Base-by-base conservation (phyloP, 2,113 vertebrate genomes). In the Scytalopus superciliaris region DNA sequence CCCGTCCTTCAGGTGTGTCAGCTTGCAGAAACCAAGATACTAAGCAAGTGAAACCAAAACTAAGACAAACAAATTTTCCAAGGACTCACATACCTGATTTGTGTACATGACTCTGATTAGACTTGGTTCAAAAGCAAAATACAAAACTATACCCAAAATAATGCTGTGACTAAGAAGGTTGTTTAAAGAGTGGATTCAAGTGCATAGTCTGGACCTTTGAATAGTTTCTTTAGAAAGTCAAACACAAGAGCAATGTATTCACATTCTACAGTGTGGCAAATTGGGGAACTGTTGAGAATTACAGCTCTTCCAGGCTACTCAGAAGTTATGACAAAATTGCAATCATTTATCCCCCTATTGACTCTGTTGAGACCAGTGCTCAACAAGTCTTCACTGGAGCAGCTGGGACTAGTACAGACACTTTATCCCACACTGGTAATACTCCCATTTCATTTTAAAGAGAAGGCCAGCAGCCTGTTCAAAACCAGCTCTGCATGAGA, bases 171-270 rank as follows among this genome's bases (percentile, higher is more conserved):
- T 95, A 95, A 80, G 93, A 85, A 95, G 85, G 31, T 42, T 30
- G 30, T 69, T 45, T 62, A 30, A 69, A 39, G 28, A 30, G 7
- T 57, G 13, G 82, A 63, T 94, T 96, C 17, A 56, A 42, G 23
- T 73, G 49, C 73, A 84, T 89, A 67, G 57, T 93, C 88, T 86
- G 64, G 53, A 95, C 66, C 45, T 95, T 97, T 39, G 87, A 95
- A 60, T 93, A 97, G 50, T 86, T 95, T 90, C 95, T 96, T 44
- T 28, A 73, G 62, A 56, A 40, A 55, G 11, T 18, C 15, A 70
- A 92, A 44, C 37, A 31, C 22, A 33, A 4, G 25, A 50, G 45
- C 53, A 21, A 7, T 31, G 10, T 74, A 30, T 44, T 76, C 9
- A 1, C 23, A 47, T 62, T 72, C 42, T 80, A 47, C 40, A 56